Percentiles rank a stretch among this genome's conserved stretches.
phyloP scores from a whole-genome alignment of 2,113 vertebrate species.

The Scartelaos histophorus region DNA sequence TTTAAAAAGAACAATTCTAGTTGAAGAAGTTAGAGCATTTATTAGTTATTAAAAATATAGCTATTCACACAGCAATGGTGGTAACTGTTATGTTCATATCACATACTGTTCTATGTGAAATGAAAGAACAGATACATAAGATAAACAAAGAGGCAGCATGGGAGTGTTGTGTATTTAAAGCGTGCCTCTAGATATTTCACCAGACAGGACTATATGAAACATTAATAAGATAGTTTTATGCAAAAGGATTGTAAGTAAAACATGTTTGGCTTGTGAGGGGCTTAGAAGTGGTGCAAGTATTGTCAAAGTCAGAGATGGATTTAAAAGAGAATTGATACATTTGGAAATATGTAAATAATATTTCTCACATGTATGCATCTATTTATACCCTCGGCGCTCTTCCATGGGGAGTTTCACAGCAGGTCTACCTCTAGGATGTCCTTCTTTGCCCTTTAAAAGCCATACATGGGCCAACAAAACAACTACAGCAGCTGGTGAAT shows the following conservation, averaged over 20 bases:
- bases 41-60: neutral
- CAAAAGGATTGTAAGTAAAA: constrained; percentile 62
- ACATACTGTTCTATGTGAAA: constrained; percentile 27
- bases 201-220: constrained; percentile 76
- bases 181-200: constrained; percentile 65
- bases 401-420: neutral
- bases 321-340: neutral
- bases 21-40: constrained; percentile 15
- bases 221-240: constrained; percentile 73
- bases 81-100: constrained; percentile 30
- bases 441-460: too few relatives aligned
- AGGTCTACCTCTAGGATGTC: neutral
- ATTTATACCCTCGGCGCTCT: too few relatives aligned
- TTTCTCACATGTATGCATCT: too few relatives aligned
- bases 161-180: constrained; percentile 73
- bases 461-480: too few relatives aligned
- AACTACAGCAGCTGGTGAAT: neutral
- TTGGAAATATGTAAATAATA: neutral
- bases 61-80: neutral
- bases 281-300: constrained; percentile 20
- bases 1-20: neutral
- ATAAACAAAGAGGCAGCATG: constrained; percentile 66
- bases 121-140: constrained; percentile 24
- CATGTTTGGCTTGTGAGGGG: constrained; percentile 40
- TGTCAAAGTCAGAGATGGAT: neutral